These are phyloP conservation scores for Cyphomyrmex costatus DNA, from an alignment of 1,140 invertebrate species.

Conservation along the genomic window DNA sequence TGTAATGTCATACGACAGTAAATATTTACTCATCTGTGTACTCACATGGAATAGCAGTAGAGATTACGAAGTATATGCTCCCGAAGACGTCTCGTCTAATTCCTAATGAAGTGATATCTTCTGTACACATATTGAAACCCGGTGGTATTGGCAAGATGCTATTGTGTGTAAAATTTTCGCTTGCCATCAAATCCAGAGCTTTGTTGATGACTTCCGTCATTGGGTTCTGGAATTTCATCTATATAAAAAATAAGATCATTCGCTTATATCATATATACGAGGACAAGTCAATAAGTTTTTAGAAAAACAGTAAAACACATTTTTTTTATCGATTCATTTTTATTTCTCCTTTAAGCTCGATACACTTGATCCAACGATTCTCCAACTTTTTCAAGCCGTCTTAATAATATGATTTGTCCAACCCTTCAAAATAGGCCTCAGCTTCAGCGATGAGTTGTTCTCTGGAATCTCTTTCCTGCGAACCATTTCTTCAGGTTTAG, in stretches of 20 bases:
- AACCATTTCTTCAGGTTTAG: too few species aligned
- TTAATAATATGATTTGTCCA: too few species aligned
- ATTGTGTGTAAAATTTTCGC: conserved; percentile 49
- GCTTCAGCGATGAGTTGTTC: too few species aligned
- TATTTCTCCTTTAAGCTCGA: too few species aligned
- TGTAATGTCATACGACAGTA: not conserved
- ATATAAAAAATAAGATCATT: not conserved
- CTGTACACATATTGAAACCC: conserved; percentile 74
- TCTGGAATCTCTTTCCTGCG: too few species aligned
- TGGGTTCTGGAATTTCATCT: conserved; percentile 78
- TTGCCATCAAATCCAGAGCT: conserved; percentile 57
- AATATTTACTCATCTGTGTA: not conserved
- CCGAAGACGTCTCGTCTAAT: conserved; percentile 87
- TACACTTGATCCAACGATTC: too few species aligned
- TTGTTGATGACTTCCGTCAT: conserved; percentile 69
- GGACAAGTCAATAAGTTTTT: too few species aligned
- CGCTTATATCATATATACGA: too few species aligned
- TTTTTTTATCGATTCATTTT: too few species aligned
- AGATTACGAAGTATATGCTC: conserved; percentile 90
- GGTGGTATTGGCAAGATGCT: conserved; percentile 61
- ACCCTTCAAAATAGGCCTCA: too few species aligned
- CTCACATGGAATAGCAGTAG: conserved; percentile 90
- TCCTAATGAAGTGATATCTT: conserved; percentile 77
- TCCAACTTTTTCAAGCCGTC: too few species aligned
- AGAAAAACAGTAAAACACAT: too few species aligned